Evolutionary conservation across 64 coral and sea anemone genomes (phyloP), one percentile per base, ranked within the genome.

Genomic region (Dendrophyllia cribrosa): DNA sequence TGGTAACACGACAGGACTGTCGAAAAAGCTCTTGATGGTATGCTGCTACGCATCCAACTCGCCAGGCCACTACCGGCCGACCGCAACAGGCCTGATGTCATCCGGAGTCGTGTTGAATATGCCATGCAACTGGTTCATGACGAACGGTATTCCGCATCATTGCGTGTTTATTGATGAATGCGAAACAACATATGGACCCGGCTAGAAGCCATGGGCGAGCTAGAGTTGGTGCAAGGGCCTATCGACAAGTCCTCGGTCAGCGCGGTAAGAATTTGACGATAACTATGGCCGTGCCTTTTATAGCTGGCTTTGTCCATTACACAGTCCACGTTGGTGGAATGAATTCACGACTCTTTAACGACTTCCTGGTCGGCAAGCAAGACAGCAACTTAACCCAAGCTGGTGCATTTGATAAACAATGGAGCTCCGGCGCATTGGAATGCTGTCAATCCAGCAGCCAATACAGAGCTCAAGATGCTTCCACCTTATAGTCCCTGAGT

Each of bases 391-490:
- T 2, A 53, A 91, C 47, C 89, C 89, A 64, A 91, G 20, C 12
- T 71, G 6, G 76, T 82, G 5, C 23, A 68, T 0, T 51, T 91
- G 15, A 70, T 82, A 17, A 82, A 91, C 20, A 78, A 91, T 45
- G 67, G 78, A n/a, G 78, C 78, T 9, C 89, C 89, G 11, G 89
- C 89, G 1, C 78, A 82, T 51, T 34, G 21, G 8, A 83, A 74
- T 58, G 45, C 53, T 55, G 67, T 24, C 20, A 74, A 59, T 14
- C 89, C 50, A 0, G 67, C 9, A 7, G 44, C 77, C 24, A 84
- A 91, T 72, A 91, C 89, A 7, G 78, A 82, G 15, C 50, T 91
- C 10, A 58, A 91, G 64, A 91, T 59, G 50, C 26, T 91, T 9
- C 78, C 89, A 21, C 10, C 88, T 10, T 90, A 90, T 48, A 79